phyloP scores from a whole-genome alignment of 2,113 vertebrate genomes.

The Trochalopteron elliotii region DNA sequence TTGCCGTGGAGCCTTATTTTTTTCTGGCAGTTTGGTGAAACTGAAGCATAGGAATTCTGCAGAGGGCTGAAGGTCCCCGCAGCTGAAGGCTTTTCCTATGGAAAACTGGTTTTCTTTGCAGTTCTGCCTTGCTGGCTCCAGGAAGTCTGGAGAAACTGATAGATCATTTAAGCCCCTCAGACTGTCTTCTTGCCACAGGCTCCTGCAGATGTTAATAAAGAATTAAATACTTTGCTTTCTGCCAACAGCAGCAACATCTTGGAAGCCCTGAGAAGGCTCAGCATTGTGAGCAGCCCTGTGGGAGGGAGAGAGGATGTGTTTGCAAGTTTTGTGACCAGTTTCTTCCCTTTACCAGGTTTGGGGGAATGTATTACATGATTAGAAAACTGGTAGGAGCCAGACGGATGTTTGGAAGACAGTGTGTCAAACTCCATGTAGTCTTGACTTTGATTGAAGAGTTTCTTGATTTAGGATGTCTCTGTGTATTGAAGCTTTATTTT shows the following conservation, averaged over 20 bases:
- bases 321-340: not conserved
- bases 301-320: not conserved
- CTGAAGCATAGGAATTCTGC: not conserved
- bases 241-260: not conserved
- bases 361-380: not conserved
- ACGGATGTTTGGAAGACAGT: not conserved
- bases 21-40: not conserved
- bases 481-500: not conserved
- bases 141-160: not conserved
- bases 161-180: not conserved
- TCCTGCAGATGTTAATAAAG: not conserved
- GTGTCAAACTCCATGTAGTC: not conserved
- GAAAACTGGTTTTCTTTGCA: not conserved
- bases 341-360: not conserved
- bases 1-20: not conserved
- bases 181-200: not conserved
- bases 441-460: not conserved
- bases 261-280: not conserved
- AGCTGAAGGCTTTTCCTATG: not conserved
- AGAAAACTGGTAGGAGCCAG: not conserved
- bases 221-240: not conserved
- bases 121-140: not conserved
- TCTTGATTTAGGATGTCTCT: not conserved
- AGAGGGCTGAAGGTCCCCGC: not conserved
- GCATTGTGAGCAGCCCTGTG: not conserved